Percentiles rank a stretch among this genome's conserved stretches.
These are phyloP conservation scores for Gadus macrocephalus DNA, from an alignment of 2,113 vertebrate genomes.

Conservation along the genomic window DNA sequence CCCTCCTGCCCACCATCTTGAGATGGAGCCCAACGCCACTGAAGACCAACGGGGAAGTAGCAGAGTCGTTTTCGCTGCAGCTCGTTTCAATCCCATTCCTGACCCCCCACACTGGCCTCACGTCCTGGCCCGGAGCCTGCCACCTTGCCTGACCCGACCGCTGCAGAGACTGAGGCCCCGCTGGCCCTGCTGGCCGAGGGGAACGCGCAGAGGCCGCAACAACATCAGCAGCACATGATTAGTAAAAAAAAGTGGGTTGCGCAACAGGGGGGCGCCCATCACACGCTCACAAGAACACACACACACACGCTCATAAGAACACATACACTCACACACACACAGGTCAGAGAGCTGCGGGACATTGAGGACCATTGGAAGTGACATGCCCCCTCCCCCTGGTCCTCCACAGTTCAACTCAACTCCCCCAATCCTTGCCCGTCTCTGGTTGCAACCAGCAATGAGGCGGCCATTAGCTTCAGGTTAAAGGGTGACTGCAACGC, in stretches of 20 bases:
- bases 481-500: too few relatives aligned
- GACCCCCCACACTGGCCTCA: neutral
- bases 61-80: neutral
- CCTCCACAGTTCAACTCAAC: constrained; percentile 3
- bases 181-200: neutral
- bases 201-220: neutral
- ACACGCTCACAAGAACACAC: neutral
- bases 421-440: constrained; percentile 15
- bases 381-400: constrained; percentile 26
- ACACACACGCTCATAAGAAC: neutral
- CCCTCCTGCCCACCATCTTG: neutral
- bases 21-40: neutral
- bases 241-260: neutral
- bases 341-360: neutral
- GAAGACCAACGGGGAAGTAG: neutral
- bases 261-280: neutral
- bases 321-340: constrained; percentile 1
- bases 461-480: neutral
- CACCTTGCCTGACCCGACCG: neutral
- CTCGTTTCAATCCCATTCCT: neutral
- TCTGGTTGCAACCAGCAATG: neutral
- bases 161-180: neutral
- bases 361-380: constrained; percentile 19
- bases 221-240: constrained; percentile 10
- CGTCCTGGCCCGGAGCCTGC: neutral